Base-by-base conservation (phyloP, 2,888 invertebrate species). In the Drosophila kuntzei region DNA sequence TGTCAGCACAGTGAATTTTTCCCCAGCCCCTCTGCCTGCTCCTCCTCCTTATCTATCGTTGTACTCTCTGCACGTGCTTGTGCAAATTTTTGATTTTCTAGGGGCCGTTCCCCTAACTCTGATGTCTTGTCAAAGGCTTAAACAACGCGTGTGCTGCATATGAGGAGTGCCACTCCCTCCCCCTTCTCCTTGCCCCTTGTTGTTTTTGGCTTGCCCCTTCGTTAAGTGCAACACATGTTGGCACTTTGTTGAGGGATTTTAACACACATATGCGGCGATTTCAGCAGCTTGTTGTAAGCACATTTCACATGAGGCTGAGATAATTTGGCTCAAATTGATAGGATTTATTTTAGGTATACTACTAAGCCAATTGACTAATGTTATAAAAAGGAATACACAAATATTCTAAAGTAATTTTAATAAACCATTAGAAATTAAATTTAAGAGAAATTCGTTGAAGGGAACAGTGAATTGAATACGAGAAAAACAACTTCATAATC, bases 181-280 rank as follows among this genome's bases (percentile, higher is more conserved):
- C 29, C 36, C 60, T 27, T 1, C 7, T 27, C 18, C 44, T 36
- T 36, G 18, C 34, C 22, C 16, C 32, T 25, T 46, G 46, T 27
- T 36, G 46, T 18, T 41, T 12, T 41, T 44, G 29, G 29, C 63
- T 53, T 53, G 43, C 59, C 46, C 32, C 25, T 49, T 44, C 60
- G 86, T 74, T 89, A 89, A 87, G 89, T 89, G 87, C 89, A 84
- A 83, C 83, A 83, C 81, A 83, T 89, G 83, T 89, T 84, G 78
- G 72, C 87, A 83, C 87, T 89, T 89, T 83, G 89, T 80, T 63
- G 29, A 36, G 78, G 81, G 75, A 83, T 89, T 87, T 84, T 37
- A 32, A 41, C 54, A 54, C 50, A 71, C 62, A 75, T 44, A 64
- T 69, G 68, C 49, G 59, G 34, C 65, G 60, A 80, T 73, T 67